Conservation (phyloP, 2,113 vertebrate genomes). For the Spilogale gracilis region DNA sequence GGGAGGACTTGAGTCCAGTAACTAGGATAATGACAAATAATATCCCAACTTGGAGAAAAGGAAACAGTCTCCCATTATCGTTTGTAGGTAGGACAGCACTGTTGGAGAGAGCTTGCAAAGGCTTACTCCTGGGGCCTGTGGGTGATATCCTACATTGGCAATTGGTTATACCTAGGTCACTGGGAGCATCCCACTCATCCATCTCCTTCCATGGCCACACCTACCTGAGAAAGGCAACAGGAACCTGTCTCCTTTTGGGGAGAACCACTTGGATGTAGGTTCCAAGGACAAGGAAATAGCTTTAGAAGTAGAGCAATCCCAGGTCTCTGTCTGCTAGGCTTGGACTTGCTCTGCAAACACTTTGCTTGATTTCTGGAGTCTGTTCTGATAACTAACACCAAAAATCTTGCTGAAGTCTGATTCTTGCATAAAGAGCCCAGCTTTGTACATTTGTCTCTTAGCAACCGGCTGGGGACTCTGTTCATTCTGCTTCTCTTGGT, state of each 20-base stretch:
- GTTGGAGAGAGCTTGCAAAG: not conserved
- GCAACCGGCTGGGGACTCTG: not conserved
- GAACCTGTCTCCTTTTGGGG: not conserved
- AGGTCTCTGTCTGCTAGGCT: not conserved
- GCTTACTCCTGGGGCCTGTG: not conserved
- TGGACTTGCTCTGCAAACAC: not conserved
- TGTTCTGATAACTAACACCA: not conserved
- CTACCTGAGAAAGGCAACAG: not conserved
- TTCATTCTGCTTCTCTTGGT: not conserved
- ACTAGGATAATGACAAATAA: not conserved
- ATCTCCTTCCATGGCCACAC: no score
- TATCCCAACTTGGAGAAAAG: not conserved
- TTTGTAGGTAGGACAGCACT: fast-evolving
- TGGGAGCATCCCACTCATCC: not conserved
- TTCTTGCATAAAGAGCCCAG: not conserved
- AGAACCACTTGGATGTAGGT: not conserved
- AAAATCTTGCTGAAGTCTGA: not conserved
- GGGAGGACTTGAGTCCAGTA: not conserved
- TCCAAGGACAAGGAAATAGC: not conserved
- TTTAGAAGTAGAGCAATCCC: not conserved
- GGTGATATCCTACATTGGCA: not conserved
- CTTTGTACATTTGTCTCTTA: constrained; percentile 61
- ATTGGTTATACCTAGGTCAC: not conserved
- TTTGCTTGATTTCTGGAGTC: not conserved
- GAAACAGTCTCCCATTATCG: not conserved